A percentile compares a stretch with the other conserved stretches of the same genome.
Conservation (phyloP, 1,140 invertebrate species). For the Drosophila baimaii region DNA sequence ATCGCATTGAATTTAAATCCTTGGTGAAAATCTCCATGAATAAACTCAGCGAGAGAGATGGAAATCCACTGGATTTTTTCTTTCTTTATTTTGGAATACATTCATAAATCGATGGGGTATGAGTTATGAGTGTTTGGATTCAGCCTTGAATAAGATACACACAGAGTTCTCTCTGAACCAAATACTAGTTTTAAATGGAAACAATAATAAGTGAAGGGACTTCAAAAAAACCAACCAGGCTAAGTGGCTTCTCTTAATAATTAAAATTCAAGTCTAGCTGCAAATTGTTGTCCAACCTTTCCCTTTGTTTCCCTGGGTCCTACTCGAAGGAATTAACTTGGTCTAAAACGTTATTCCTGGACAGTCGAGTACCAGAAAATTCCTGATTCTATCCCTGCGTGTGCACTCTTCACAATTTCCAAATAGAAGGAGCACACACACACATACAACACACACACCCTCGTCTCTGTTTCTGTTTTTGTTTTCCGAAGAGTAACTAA, state of each 20-base stretch:
- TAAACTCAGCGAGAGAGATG: conserved; percentile 8
- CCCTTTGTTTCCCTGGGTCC: too few species aligned
- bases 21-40: conserved; percentile 29
- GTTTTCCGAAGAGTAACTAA: conserved; percentile 8
- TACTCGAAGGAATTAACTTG: conserved; percentile 6
- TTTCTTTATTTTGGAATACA: background rate
- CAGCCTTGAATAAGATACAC: background rate
- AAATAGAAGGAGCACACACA: background rate
- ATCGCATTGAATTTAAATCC: conserved; percentile 40
- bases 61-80: conserved; percentile 2
- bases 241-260: background rate
- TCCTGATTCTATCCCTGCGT: conserved; percentile 12
- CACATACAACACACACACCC: background rate
- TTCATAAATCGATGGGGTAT: conserved; percentile 1
- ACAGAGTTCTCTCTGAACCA: too few species aligned
- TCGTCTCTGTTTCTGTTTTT: conserved; percentile 7
- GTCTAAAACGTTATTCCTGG: too few species aligned
- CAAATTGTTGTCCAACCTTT: background rate
- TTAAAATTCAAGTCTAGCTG: background rate
- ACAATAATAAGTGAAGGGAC: background rate
- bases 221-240: background rate
- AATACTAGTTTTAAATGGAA: too few species aligned
- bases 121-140: background rate
- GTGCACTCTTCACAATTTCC: conserved; percentile 18
- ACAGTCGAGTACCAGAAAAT: background rate